Evolutionary conservation across 2,797 vertebrate species (phyloP).

Genomic region (Oophaga sylvatica): DNA sequence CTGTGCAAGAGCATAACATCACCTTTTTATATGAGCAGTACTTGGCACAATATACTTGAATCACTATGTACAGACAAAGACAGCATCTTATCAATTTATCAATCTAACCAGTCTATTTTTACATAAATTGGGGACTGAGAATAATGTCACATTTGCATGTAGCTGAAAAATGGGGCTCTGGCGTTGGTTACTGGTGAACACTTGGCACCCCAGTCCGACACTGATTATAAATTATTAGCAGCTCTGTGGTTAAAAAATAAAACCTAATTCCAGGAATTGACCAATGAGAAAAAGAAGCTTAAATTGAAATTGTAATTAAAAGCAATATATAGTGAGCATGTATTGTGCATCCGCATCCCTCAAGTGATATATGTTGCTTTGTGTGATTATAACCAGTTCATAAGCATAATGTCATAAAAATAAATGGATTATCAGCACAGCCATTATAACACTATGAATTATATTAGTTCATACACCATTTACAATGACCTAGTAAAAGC

Average conservation of each 20-base stretch:
- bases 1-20: too few species aligned
- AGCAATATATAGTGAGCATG: neutral
- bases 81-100: too few species aligned
- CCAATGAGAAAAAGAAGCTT: neutral
- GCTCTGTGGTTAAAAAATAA: neutral
- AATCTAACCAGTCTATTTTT: too few species aligned
- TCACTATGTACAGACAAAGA: too few species aligned
- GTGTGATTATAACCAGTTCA: constrained; percentile 1
- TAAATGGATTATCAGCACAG: neutral
- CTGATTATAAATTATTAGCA: neutral
- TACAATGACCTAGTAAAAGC: constrained; percentile 26
- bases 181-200: too few species aligned
- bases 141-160: too few species aligned
- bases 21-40: too few species aligned
- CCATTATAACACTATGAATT: neutral
- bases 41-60: too few species aligned
- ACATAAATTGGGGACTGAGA: too few species aligned
- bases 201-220: too few species aligned
- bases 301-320: neutral
- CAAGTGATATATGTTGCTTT: neutral
- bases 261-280: neutral
- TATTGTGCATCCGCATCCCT: neutral
- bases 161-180: too few species aligned
- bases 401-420: constrained; percentile 1
- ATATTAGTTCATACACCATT: constrained; percentile 17